Conservation (phyloP, 2,888 invertebrate species). For the Stenichneumon culpator region DNA sequence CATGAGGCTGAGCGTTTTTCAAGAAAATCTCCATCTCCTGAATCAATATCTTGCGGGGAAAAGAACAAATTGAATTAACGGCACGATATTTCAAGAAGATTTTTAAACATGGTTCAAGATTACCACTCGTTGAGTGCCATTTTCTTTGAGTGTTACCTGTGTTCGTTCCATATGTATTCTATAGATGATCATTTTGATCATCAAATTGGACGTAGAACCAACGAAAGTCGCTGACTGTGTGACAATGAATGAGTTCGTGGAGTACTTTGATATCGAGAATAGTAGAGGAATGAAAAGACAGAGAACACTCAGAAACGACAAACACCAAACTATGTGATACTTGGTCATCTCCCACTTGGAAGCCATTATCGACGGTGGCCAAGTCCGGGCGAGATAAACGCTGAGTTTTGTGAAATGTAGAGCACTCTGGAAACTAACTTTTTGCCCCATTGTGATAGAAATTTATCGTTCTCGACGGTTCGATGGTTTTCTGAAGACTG, state of each 20-base stretch:
- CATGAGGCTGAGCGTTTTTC: conserved; percentile 12
- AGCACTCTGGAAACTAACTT: conserved; percentile 32
- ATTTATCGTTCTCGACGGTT: not conserved
- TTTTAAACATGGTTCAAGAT: too few species aligned
- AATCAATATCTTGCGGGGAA: conserved; percentile 6
- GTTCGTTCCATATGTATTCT: conserved; percentile 60
- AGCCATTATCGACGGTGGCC: conserved; percentile 64
- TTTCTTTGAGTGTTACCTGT: conserved; percentile 58
- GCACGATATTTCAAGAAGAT: too few species aligned
- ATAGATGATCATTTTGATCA: conserved; percentile 67
- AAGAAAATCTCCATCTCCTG: conserved; percentile 43
- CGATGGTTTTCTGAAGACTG: conserved; percentile 28
- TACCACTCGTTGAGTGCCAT: too few species aligned
- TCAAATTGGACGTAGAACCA: conserved; percentile 64
- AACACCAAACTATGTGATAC: conserved; percentile 56
- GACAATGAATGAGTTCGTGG: conserved; percentile 56
- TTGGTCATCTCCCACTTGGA: conserved; percentile 29
- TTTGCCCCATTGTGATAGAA: not conserved
- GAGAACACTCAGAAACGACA: conserved; percentile 40
- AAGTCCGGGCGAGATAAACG: conserved; percentile 56
- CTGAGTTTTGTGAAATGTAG: conserved; percentile 53
- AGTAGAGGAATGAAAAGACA: conserved; percentile 50
- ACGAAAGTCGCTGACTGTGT: conserved; percentile 67
- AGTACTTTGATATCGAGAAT: conserved; percentile 46
- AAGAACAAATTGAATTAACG: not conserved